Base-by-base conservation (phyloP, 2,113 vertebrate species). In the Neopipo cinnamomea region DNA sequence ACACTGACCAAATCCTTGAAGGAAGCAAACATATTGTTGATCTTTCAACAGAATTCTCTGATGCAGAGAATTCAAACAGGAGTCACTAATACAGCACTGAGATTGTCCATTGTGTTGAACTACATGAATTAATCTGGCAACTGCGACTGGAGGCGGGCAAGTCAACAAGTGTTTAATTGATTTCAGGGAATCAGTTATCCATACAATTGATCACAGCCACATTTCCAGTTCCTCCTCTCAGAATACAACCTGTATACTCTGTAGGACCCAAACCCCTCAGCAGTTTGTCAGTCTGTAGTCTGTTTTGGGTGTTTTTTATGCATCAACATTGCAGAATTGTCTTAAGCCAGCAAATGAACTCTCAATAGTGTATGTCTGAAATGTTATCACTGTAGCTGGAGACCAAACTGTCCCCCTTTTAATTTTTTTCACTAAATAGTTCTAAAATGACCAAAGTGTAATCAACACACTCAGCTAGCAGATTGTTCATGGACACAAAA, bases 391-490 rank as follows among this genome's bases (percentile, higher is more conserved):
- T 35, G 67, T 58, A 89, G 58, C 62, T 76, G 49, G n/a, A 76
- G 50, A 83, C 42, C 41, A 90, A 89, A 89, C 46, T 85, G 37
- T 39, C 53, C 56, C n/a, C 46, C 46, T 14, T 33, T 35, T 4
- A 31, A 4, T 42, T 58, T 81, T 82, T 94, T 73, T 53, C 62
- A 66, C 63, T 30, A 56, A 66, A 50, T 71, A 83, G 35, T 77
- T 88, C 74, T 93, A 79, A 85, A 95, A 95, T 89, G 91, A 85
- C 46, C 30, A 12, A 76, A 88, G 67, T 79, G 63, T 79, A 89
- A 94, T 91, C 63, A 58, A 24, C 28, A 27, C n/a, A 14, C 46
- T 77, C 55, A 31, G 79, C 8, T 37, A 96, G 55, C 85, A 96
- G 93, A 73, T 82, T 91, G 81, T 56, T 79, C 74, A 33, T 23